Evolutionary conservation across 92 coral and sea anemone genomes (phyloP).

Genomic region (Diadumene lineata): DNA sequence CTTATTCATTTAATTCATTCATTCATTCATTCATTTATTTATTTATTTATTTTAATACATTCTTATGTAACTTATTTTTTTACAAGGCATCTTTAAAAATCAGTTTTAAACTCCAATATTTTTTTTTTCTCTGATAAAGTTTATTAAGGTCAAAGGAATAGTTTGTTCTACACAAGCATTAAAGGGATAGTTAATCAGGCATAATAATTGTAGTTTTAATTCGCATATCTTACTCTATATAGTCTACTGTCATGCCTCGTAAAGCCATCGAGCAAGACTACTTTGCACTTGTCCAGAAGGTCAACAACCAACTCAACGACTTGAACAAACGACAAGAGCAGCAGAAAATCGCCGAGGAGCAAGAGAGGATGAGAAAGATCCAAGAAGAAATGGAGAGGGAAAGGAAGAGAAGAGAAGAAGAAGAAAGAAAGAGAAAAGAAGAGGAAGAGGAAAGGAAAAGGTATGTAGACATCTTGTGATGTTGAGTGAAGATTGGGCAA

Average conservation of each 20-base stretch:
- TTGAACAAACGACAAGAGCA: constrained; percentile 77
- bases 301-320: constrained; percentile 77
- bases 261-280: constrained; percentile 71
- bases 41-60: too few species aligned
- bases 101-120: too few species aligned
- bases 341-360: constrained; percentile 91
- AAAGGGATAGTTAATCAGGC: too few species aligned
- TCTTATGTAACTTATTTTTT: too few species aligned
- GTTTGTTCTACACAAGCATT: too few species aligned
- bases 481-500: not conserved
- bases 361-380: constrained; percentile 88
- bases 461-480: constrained; percentile 38
- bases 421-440: constrained; percentile 84
- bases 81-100: too few species aligned
- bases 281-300: constrained; percentile 69
- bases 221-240: not conserved
- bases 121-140: too few species aligned
- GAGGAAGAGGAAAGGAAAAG: constrained; percentile 83
- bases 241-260: constrained; percentile 75
- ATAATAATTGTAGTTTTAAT: too few species aligned
- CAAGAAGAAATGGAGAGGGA: constrained; percentile 97
- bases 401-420: constrained; percentile 89
- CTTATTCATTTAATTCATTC: too few species aligned
- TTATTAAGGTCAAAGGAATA: too few species aligned
- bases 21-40: too few species aligned